phyloP scores from a whole-genome alignment of 2,797 vertebrate species.

The Notamacropus eugenii region DNA sequence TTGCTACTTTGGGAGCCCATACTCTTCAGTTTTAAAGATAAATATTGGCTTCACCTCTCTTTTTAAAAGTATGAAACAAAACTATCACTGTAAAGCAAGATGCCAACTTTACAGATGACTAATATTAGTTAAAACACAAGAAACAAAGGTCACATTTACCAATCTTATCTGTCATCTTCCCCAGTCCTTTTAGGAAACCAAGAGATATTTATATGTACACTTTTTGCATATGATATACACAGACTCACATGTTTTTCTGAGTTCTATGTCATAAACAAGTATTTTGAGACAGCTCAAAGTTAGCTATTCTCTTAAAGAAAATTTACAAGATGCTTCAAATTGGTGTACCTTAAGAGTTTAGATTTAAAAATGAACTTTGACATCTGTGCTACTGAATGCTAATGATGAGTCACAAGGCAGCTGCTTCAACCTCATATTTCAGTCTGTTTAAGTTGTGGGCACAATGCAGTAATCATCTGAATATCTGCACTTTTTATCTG shows the following conservation, averaged over 20 bases:
- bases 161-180: constrained; percentile 54
- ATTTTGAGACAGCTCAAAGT: constrained; percentile 67
- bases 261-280: constrained; percentile 72
- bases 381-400: constrained; percentile 45
- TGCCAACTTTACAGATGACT: constrained; percentile 77
- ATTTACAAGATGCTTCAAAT: constrained; percentile 74
- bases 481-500: constrained; percentile 36
- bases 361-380: constrained; percentile 59
- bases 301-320: constrained; percentile 65
- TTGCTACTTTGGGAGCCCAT: constrained; percentile 30
- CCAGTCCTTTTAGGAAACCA: constrained; percentile 64
- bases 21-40: constrained; percentile 64
- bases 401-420: constrained; percentile 47
- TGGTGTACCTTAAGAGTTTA: constrained; percentile 68
- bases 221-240: constrained; percentile 57
- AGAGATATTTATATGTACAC: constrained; percentile 76
- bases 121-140: constrained; percentile 79
- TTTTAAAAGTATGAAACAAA: constrained; percentile 72
- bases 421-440: constrained; percentile 26
- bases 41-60: constrained; percentile 51
- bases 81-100: constrained; percentile 80
- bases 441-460: constrained; percentile 15
- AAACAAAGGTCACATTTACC: constrained; percentile 64
- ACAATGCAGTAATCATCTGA: constrained; percentile 36
- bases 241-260: constrained; percentile 71